phyloP scores from a whole-genome alignment of 2,113 vertebrate species.

The Corythoichthys haematopterus region DNA sequence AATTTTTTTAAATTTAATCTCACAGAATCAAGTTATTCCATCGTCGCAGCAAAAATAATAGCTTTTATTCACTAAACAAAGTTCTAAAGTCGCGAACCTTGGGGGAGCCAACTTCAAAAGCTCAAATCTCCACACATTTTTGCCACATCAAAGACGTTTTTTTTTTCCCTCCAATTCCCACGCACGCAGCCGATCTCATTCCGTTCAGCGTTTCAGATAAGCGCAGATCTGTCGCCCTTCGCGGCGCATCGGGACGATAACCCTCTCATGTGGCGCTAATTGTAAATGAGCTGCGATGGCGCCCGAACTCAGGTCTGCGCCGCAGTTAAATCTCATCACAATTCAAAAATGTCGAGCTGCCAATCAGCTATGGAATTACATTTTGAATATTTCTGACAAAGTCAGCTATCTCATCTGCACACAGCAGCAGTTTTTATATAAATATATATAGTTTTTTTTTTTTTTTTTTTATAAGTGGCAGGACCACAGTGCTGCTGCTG shows the following conservation, averaged over 20 bases:
- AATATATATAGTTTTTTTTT: neutral
- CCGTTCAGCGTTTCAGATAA: conserved; percentile 61
- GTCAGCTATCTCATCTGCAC: conserved; percentile 5
- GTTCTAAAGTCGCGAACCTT: conserved; percentile 42
- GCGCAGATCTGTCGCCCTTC: conserved; percentile 46
- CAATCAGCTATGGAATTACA: conserved; percentile 29
- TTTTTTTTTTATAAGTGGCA: too few species aligned
- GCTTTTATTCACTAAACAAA: conserved; percentile 41
- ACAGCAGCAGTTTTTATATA: neutral
- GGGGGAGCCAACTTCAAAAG: conserved; percentile 57
- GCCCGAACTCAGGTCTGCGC: conserved; percentile 22
- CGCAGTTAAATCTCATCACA: neutral
- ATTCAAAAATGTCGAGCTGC: conserved; percentile 12
- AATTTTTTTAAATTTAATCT: neutral
- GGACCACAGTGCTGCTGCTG: neutral
- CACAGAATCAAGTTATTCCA: neutral
- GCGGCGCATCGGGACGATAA: conserved; percentile 40
- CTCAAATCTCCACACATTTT: conserved; percentile 48
- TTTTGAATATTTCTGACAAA: conserved; percentile 28
- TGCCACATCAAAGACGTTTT: conserved; percentile 50
- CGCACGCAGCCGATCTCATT: conserved; percentile 45
- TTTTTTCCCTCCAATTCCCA: conserved; percentile 37
- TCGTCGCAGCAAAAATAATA: conserved; percentile 6
- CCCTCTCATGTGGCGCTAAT: conserved; percentile 27
- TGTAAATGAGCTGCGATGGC: conserved; percentile 33